A percentile compares a stretch with the other conserved stretches of the same genome.
Evolutionary conservation across 1,140 invertebrate genomes (phyloP).

Genomic region (Branchinecta lindahli): DNA sequence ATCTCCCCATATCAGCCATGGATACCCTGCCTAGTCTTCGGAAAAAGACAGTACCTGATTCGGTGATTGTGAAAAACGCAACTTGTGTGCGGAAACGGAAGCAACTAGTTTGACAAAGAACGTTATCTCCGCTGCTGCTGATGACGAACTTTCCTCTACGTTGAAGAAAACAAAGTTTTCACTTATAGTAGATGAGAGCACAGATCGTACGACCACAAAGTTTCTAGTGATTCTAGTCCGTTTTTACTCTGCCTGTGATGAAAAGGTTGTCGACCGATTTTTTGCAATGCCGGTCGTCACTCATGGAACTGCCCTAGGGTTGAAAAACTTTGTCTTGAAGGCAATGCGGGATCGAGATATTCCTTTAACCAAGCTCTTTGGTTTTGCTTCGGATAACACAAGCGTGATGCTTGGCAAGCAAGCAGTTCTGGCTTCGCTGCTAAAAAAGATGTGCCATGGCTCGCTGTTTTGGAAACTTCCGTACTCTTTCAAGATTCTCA

Average conservation of each 20-base stretch:
- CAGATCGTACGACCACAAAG: slow-evolving; percentile 1
- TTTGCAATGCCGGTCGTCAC: slow-evolving; percentile 8
- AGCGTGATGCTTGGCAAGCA: too few species aligned
- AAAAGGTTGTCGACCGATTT: slow-evolving; percentile 5
- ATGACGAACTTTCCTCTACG: slow-evolving; percentile 5
- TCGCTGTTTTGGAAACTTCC: background rate
- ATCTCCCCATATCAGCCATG: slow-evolving; percentile 4
- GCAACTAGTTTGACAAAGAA: slow-evolving; percentile 9
- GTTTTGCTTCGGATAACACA: slow-evolving; percentile 8
- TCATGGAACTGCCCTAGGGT: background rate
- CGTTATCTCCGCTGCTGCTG: background rate
- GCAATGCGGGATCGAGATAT: background rate
- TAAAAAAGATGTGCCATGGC: slow-evolving; percentile 4
- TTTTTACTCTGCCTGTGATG: slow-evolving; percentile 8
- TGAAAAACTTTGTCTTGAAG: slow-evolving; percentile 5
- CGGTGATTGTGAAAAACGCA: slow-evolving; percentile 5
- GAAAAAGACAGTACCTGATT: slow-evolving; percentile 1
- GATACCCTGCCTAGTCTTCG: slow-evolving; percentile 4
- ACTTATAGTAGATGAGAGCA: slow-evolving; percentile 8
- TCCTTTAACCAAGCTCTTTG: slow-evolving; percentile 1
- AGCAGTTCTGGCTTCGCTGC: background rate
- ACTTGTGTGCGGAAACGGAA: background rate
- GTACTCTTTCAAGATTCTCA: too few species aligned
- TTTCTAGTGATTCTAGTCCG: slow-evolving; percentile 5
- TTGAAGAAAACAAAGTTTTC: slow-evolving; percentile 9